These are phyloP conservation scores for Melieria crassipennis DNA, from an alignment of 2,888 invertebrate species.

Conservation along the genomic window DNA sequence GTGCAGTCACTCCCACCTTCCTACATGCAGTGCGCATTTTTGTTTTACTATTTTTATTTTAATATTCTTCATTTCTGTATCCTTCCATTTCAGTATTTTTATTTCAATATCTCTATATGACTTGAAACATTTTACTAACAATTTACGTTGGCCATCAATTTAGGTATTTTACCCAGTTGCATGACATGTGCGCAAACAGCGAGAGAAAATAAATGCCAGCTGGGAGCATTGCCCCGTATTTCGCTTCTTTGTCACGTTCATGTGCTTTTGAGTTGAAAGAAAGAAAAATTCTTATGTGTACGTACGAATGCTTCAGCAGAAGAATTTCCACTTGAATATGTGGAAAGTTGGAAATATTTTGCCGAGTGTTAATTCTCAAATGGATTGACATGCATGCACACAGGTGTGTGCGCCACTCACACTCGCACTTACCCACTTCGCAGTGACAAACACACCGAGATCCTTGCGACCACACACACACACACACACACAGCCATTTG, in stretches of 20 bases:
- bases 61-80: no score
- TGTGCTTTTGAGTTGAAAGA: conserved; percentile 26
- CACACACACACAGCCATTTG: background rate
- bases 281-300: background rate
- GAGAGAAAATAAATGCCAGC: conserved; percentile 17
- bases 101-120: no score
- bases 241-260: conserved; percentile 29
- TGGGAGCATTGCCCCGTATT: conserved; percentile 30
- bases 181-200: no score
- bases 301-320: conserved; percentile 25
- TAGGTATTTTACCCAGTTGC: no score
- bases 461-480: background rate
- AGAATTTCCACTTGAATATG: conserved; percentile 34
- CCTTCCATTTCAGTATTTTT: no score
- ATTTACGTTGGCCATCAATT: no score
- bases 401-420: conserved; percentile 10
- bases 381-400: conserved; percentile 51
- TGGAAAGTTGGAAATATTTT: conserved; percentile 22
- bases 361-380: conserved; percentile 43
- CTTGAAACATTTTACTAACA: no score
- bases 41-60: no score
- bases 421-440: conserved; percentile 23
- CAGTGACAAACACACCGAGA: background rate
- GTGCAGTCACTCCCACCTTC: no score
- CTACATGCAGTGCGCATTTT: no score